Evolutionary conservation across 2,113 vertebrate genomes (phyloP).

Genomic region (Oophaga pumilio): DNA sequence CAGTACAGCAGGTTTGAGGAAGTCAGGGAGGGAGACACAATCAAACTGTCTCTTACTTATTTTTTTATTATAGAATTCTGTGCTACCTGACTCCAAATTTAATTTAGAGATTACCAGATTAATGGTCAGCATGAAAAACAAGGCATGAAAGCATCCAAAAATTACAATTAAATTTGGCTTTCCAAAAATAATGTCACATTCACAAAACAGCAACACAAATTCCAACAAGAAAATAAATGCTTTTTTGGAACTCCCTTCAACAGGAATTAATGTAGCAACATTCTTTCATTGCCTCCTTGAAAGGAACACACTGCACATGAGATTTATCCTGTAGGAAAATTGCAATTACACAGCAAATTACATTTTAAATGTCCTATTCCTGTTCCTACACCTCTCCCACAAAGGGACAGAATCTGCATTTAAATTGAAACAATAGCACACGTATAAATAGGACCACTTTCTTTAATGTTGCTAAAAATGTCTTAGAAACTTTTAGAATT

Average conservation of each 20-base stretch:
- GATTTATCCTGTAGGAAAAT: slow-evolving; percentile 48
- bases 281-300: slow-evolving; percentile 28
- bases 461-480: slow-evolving; percentile 12
- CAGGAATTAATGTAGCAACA: slow-evolving; percentile 42
- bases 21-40: no score
- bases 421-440: slow-evolving; percentile 40
- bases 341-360: slow-evolving; percentile 35
- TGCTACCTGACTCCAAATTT: no score
- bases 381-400: slow-evolving; percentile 19
- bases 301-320: slow-evolving; percentile 20
- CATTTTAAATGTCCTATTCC: slow-evolving; percentile 41
- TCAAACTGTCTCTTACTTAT: no score
- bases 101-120: background rate
- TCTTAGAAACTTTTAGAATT: background rate
- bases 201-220: background rate
- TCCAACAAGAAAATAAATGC: slow-evolving; percentile 22
- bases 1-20: no score
- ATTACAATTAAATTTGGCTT: background rate
- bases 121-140: no score
- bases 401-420: slow-evolving; percentile 48
- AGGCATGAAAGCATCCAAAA: no score
- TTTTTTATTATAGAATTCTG: no score
- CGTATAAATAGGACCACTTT: slow-evolving; percentile 1
- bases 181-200: background rate
- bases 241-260: slow-evolving; percentile 22